Evolutionary conservation across 2,797 vertebrate species (phyloP).

Genomic region (Parambassis ranga): DNA sequence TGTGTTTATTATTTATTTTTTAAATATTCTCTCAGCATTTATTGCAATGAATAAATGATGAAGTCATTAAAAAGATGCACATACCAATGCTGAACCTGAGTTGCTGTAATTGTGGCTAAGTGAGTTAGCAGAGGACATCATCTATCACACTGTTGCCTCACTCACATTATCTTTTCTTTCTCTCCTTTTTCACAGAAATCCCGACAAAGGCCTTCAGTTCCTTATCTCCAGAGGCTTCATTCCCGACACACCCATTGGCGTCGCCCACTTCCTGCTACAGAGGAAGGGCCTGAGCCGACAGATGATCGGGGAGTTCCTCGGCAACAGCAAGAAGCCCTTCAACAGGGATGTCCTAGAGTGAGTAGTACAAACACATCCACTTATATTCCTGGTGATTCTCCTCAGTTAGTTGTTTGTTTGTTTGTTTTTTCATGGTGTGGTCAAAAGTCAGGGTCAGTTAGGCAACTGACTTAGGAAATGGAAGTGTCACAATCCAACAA

Average conservation of each 20-base stretch:
- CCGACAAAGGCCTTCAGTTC: constrained; percentile 98
- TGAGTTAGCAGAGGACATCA: no score
- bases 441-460: neutral
- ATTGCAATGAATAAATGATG: neutral
- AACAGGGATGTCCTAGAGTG: constrained; percentile 89
- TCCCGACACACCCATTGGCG: constrained; percentile 96
- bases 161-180: neutral
- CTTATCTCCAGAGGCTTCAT: constrained; percentile 98
- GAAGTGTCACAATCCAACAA: constrained; percentile 1
- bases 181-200: constrained; percentile 81
- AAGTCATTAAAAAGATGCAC: neutral
- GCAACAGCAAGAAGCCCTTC: constrained; percentile 99
- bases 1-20: neutral
- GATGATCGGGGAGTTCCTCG: constrained; percentile 99
- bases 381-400: neutral
- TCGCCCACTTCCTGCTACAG: constrained; percentile 97
- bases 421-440: neutral
- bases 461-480: no score
- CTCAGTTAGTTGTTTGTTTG: neutral
- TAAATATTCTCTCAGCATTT: neutral
- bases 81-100: neutral
- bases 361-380: constrained; percentile 49
- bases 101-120: neutral
- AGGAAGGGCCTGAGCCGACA: constrained; percentile 97
- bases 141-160: neutral